phyloP scores from a whole-genome alignment of 2,797 vertebrate species.

The Heterohyrax brucei region DNA sequence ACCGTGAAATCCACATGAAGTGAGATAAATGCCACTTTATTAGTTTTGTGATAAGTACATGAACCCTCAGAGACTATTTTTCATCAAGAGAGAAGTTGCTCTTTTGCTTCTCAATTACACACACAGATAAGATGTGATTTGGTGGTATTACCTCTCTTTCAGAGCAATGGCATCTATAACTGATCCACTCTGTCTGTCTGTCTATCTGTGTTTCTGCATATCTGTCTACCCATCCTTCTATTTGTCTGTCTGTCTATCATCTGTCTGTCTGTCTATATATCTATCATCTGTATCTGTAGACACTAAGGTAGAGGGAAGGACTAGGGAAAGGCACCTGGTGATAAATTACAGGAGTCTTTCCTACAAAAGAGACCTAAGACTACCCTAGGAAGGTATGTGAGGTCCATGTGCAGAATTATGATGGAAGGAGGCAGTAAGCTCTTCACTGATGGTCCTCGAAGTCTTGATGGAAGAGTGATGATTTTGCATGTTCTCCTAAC shows the following conservation, averaged over 20 bases:
- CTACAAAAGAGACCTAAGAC: background rate
- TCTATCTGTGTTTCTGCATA: too few species aligned
- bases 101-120: constrained; percentile 65
- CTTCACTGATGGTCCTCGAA: background rate
- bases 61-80: constrained; percentile 62
- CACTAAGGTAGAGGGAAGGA: background rate
- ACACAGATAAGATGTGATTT: constrained; percentile 67
- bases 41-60: constrained; percentile 65
- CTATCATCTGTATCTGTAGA: background rate
- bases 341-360: background rate
- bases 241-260: background rate
- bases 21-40: constrained; percentile 62
- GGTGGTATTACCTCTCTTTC: constrained; percentile 48
- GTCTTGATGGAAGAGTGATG: background rate
- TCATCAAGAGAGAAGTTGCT: constrained; percentile 2
- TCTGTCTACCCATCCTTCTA: too few species aligned
- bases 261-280: background rate
- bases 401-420: background rate
- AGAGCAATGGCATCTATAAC: background rate
- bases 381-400: background rate
- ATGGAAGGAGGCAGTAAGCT: too few species aligned
- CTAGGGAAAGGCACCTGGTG: accelerated
- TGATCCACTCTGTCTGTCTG: background rate
- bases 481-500: background rate
- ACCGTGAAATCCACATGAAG: constrained; percentile 57